Evolutionary conservation across 2,888 invertebrate genomes (phyloP), one percentile per base, ranked within the genome.

Genomic region (Orthonevra nobilis): DNA sequence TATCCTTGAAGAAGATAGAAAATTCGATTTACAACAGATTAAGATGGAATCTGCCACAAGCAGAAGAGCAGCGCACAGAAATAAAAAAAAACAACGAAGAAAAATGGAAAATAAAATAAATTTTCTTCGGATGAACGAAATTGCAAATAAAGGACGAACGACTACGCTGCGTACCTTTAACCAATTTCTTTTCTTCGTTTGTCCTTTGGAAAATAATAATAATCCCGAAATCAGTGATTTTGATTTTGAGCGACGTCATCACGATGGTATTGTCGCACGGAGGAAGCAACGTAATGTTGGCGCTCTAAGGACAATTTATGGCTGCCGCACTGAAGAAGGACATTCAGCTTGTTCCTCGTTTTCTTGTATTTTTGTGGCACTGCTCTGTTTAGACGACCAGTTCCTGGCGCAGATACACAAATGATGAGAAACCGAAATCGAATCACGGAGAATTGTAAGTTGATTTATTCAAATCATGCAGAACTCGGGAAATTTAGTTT

Each of bases 391-490:
- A 56, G 68, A 48, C 36, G 44, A 46, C 48, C 42, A 19, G 30
- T 44, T 28, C 50, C 42, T 46, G 32, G 54, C 52, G 46, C 42
- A 54, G 42, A 10, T 4, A 63, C 50, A 69, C 56, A 52, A 64
- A 54, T n/a, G 77, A 73, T 73, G 68, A 66, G 79, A 72, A 73
- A 73, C 72, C 73, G 34, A 82, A 82, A 82, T 82, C 82, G 81
- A 82, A 82, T 82, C 81, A 82, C 50, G 61, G 81, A 70, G 74
- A 77, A 82, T 81, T 77, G 81, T 81, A 82, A 82, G 81, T 81
- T 81, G 82, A 82, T 82, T 82, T 82, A 82, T 82, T 82, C 81
- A 82, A 82, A 82, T 82, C 82, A 81, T 81, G 82, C 81, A 73
- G 73, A 77, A 73, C 70, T 77, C 69, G 61, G 73, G 73, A 79